Conservation (phyloP, 2,113 vertebrate species). For the Nesospiza acunhae region DNA sequence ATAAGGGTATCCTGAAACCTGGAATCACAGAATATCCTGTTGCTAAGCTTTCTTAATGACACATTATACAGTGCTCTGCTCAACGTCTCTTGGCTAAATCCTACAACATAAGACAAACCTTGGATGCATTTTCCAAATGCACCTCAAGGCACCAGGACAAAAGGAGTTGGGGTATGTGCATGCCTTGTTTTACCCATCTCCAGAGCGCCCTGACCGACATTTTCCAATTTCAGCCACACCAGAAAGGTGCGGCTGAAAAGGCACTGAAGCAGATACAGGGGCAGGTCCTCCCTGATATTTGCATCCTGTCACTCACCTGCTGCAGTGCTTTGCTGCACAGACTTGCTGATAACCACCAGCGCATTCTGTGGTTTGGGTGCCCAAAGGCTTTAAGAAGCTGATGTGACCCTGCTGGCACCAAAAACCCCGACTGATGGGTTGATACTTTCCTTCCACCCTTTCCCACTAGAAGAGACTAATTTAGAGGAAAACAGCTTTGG, state of each 20-base stretch:
- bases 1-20: not conserved
- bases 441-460: not conserved
- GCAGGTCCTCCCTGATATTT: conserved; percentile 56
- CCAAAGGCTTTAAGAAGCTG: conserved; percentile 61
- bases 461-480: not conserved
- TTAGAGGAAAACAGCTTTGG: not conserved
- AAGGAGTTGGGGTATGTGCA: conserved; percentile 48
- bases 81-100: conserved; percentile 30
- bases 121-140: conserved; percentile 61
- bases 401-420: not conserved
- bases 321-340: conserved; percentile 57
- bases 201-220: conserved; percentile 66
- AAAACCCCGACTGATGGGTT: not conserved
- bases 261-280: conserved; percentile 68
- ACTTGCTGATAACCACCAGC: conserved; percentile 69
- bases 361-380: conserved; percentile 45
- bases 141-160: conserved; percentile 70
- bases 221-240: conserved; percentile 61
- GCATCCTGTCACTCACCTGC: conserved; percentile 54
- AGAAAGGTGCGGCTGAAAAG: conserved; percentile 74
- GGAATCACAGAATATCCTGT: not conserved
- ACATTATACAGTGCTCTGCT: not conserved
- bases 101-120: conserved; percentile 39
- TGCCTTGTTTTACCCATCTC: conserved; percentile 64
- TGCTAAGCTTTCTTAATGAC: not conserved